Conservation (phyloP, 2,888 invertebrate species). For the Lithosia quadra region DNA sequence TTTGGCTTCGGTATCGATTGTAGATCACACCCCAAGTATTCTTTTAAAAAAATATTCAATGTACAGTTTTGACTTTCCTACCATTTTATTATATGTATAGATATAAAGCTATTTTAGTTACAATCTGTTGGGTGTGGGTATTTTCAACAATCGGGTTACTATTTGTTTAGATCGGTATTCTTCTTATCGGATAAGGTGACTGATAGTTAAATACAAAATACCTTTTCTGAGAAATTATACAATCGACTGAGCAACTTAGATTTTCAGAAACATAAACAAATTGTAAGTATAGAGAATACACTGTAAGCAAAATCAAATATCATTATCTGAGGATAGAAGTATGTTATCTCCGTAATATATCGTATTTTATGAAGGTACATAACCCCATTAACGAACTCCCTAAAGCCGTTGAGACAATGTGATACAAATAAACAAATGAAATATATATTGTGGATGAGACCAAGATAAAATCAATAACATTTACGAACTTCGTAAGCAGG, state of each 20-base stretch:
- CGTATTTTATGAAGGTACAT: conserved; percentile 20
- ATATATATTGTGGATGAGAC: conserved; percentile 44
- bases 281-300: background rate
- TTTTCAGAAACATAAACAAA: conserved; percentile 5
- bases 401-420: conserved; percentile 33
- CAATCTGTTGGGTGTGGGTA: background rate
- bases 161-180: background rate
- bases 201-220: background rate
- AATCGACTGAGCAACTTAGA: background rate
- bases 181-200: background rate
- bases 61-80: no score
- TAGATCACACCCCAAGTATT: no score
- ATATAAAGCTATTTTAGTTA: background rate
- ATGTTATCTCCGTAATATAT: conserved; percentile 17
- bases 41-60: no score
- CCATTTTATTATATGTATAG: no score
- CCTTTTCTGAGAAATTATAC: background rate
- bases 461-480: conserved; percentile 65
- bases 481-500: conserved; percentile 63
- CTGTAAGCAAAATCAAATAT: conserved; percentile 17
- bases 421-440: conserved; percentile 49
- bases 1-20: no score
- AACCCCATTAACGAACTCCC: conserved; percentile 32
- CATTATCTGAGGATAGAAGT: conserved; percentile 10
- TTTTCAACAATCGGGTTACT: background rate